phyloP scores from a whole-genome alignment of 92 coral and sea anemone species.

The Blastomussa wellsi region DNA sequence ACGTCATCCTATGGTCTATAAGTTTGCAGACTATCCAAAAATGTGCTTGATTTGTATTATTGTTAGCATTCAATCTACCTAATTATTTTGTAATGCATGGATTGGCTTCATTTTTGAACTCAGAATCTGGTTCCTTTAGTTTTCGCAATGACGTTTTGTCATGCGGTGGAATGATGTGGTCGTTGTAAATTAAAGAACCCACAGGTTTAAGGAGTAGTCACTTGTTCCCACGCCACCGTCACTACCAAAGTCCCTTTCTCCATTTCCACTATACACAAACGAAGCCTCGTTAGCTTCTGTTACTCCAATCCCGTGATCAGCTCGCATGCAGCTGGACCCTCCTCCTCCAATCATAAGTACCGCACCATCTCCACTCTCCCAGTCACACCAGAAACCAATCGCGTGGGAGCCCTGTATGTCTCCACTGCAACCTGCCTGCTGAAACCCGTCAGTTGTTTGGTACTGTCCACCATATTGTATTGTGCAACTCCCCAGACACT shows the following conservation, averaged over 20 bases:
- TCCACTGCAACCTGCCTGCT: neutral
- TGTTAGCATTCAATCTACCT: too few species aligned
- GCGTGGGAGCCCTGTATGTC: neutral
- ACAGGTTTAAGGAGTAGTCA: neutral
- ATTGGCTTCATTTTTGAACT: too few species aligned
- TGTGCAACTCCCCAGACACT: neutral
- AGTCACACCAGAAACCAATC: neutral
- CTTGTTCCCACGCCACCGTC: neutral
- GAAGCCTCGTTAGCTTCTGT: neutral
- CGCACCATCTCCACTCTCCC: neutral
- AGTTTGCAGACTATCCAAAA: too few species aligned
- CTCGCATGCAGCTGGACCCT: neutral
- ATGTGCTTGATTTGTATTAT: too few species aligned
- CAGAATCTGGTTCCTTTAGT: too few species aligned
- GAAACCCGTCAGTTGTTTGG: neutral
- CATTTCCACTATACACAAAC: neutral
- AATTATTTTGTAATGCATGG: too few species aligned
- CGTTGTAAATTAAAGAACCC: neutral
- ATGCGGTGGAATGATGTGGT: too few species aligned
- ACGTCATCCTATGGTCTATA: too few species aligned
- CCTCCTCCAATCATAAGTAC: constrained; percentile 4
- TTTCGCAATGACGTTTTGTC: too few species aligned
- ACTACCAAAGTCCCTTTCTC: neutral
- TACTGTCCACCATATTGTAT: neutral
- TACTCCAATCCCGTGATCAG: neutral